Percentiles rank a stretch among this genome's conserved stretches.
These are phyloP conservation scores for Oceanodroma tethys DNA, from an alignment of 2,113 vertebrate genomes.

Conservation along the genomic window DNA sequence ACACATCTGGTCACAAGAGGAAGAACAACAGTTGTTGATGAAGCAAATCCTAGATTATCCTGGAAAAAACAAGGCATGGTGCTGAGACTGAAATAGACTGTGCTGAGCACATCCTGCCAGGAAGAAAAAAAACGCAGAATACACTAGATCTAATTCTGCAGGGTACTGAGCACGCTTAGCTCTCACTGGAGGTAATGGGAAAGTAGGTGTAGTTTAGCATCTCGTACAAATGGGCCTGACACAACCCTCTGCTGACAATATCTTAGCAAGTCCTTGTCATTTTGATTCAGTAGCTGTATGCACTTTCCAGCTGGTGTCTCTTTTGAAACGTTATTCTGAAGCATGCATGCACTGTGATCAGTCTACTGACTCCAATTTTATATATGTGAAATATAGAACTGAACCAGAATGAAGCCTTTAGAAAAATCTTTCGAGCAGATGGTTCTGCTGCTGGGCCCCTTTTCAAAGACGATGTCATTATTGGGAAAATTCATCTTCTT, in stretches of 20 bases:
- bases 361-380: background rate
- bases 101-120: background rate
- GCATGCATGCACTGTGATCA: background rate
- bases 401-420: background rate
- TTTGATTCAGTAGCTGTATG: background rate
- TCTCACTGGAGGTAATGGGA: background rate
- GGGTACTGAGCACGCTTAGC: background rate
- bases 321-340: background rate
- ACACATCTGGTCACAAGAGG: background rate
- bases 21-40: background rate
- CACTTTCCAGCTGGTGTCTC: background rate
- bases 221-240: fast-evolving
- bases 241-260: background rate
- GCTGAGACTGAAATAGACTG: background rate
- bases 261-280: background rate
- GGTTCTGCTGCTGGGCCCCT: background rate
- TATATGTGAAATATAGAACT: background rate
- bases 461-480: background rate
- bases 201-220: background rate
- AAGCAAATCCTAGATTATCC: background rate
- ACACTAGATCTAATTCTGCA: background rate
- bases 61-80: background rate
- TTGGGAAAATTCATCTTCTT: background rate
- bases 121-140: background rate
- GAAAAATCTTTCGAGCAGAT: background rate